These are phyloP conservation scores for Platyrinchus mystaceus DNA, from an alignment of 2,797 vertebrate genomes.

Conservation along the genomic window DNA sequence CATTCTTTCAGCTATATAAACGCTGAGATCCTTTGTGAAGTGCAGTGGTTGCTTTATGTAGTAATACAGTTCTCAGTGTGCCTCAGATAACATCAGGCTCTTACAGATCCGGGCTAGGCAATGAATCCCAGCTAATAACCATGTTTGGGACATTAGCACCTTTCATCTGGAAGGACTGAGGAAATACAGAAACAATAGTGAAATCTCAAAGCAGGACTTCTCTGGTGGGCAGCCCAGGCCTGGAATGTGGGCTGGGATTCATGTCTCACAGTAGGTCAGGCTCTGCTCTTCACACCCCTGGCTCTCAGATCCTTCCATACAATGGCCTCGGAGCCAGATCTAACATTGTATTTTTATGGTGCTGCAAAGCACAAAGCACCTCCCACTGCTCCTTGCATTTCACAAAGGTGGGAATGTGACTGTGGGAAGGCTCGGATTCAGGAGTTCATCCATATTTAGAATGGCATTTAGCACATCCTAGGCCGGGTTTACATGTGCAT, in stretches of 20 bases:
- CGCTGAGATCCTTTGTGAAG: constrained; percentile 1
- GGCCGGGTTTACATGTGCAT: constrained; percentile 54
- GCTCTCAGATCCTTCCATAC: neutral
- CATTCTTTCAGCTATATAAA: constrained; percentile 8
- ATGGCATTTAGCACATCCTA: constrained; percentile 27
- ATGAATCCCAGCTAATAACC: neutral
- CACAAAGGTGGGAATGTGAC: constrained; percentile 43
- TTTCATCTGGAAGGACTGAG: constrained; percentile 16
- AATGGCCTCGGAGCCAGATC: neutral
- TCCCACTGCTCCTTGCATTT: constrained; percentile 53
- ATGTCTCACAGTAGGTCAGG: constrained; percentile 18
- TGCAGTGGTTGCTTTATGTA: neutral
- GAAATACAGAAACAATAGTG: constrained; percentile 32
- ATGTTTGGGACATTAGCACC: constrained; percentile 21
- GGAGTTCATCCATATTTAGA: constrained; percentile 64
- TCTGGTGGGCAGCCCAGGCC: neutral
- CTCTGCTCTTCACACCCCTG: neutral
- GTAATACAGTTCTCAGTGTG: neutral
- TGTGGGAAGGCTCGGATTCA: constrained; percentile 5
- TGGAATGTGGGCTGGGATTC: neutral
- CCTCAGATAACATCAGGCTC: constrained; percentile 3
- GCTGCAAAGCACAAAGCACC: constrained; percentile 39
- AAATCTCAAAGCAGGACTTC: neutral
- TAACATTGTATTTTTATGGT: constrained; percentile 10
- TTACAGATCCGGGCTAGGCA: neutral